A percentile compares a stretch with the other conserved stretches of the same genome.
Conservation (phyloP, 2,797 vertebrate genomes). For the Buphagus erythrorhynchus region DNA sequence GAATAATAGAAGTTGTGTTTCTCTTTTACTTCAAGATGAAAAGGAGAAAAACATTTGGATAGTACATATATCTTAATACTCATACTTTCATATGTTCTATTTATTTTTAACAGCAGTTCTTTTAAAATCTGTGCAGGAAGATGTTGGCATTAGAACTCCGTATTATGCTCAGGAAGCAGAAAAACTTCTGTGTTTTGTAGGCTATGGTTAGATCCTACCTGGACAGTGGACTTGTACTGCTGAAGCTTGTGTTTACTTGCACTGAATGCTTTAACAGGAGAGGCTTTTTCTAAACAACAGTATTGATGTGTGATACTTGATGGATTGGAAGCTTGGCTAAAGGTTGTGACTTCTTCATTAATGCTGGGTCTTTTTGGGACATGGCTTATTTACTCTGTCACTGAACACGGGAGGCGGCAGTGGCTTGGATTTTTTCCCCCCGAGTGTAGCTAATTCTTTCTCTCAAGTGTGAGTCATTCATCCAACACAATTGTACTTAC, state of each 20-base stretch:
- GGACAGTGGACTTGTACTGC: neutral
- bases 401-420: neutral
- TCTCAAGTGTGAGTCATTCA: neutral
- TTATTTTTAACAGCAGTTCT: neutral
- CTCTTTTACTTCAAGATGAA: neutral
- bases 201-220: neutral
- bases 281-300: neutral
- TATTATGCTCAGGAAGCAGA: neutral
- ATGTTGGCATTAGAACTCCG: neutral
- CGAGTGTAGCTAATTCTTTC: neutral
- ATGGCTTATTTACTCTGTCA: neutral
- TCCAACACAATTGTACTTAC: neutral
- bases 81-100: neutral
- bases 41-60: neutral
- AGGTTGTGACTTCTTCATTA: neutral
- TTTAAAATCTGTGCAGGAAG: neutral
- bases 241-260: neutral
- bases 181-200: neutral
- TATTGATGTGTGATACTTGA: neutral
- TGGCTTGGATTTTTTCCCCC: fast-evolving
- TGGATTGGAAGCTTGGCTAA: neutral
- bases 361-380: neutral
- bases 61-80: fast-evolving
- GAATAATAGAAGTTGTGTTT: neutral
- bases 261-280: neutral